These are phyloP conservation scores for Salvelinus namaycush DNA, from an alignment of 2,113 vertebrate species.

Conservation along the genomic window DNA sequence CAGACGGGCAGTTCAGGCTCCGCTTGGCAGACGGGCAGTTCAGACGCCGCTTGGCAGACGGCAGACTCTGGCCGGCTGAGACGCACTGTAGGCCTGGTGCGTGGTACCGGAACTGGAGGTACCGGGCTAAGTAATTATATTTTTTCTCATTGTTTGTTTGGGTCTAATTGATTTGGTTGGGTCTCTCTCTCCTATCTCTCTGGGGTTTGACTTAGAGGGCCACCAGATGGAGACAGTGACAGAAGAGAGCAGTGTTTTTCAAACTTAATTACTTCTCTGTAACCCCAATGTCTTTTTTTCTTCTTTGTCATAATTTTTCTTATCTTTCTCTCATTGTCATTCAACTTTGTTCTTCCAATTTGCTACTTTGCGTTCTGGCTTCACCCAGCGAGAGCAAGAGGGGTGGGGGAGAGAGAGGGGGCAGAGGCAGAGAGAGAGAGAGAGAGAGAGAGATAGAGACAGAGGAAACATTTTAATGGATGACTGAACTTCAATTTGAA, in stretches of 20 bases:
- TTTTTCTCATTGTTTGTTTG: too few relatives aligned
- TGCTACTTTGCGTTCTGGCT: conserved; percentile 65
- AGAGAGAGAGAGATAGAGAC: conserved; percentile 29
- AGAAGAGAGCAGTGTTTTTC: conserved; percentile 61
- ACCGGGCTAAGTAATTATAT: too few relatives aligned
- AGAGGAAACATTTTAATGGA: conserved; percentile 73
- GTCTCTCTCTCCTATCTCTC: too few relatives aligned
- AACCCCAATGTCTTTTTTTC: conserved; percentile 66
- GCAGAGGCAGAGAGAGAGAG: conserved; percentile 19
- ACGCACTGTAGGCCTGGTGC: too few relatives aligned
- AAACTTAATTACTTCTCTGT: conserved; percentile 72
- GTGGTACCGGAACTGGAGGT: too few relatives aligned
- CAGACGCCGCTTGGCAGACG: too few relatives aligned
- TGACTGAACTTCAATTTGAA: conserved; percentile 78
- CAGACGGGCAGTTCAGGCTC: too few relatives aligned
- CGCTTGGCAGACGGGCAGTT: too few relatives aligned
- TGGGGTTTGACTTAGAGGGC: conserved; percentile 11
- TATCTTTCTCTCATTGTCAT: conserved; percentile 69
- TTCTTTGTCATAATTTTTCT: conserved; percentile 4
- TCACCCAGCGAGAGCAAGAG: conserved; percentile 39
- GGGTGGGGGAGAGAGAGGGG: conserved; percentile 19
- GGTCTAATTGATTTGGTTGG: too few relatives aligned
- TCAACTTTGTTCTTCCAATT: conserved; percentile 67
- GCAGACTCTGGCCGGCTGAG: too few relatives aligned
- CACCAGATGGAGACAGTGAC: conserved; percentile 46